phyloP scores from a whole-genome alignment of 1,140 invertebrate species.

The Ooceraea biroi region DNA sequence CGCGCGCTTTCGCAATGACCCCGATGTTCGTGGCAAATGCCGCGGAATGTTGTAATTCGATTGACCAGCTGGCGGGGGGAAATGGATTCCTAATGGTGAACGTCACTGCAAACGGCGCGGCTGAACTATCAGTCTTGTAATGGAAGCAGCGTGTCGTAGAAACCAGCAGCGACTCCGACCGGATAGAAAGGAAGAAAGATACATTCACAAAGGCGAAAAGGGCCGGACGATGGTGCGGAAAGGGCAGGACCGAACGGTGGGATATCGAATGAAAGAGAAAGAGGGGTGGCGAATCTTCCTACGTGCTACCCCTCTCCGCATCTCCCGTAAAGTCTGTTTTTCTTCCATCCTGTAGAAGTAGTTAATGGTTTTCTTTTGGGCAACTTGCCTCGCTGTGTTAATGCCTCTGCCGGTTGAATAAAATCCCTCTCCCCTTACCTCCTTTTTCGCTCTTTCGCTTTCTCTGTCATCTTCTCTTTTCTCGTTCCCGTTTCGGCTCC shows the following conservation, averaged over 20 bases:
- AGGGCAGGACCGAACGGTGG: not conserved
- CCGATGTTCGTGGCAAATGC: slow-evolving; percentile 61
- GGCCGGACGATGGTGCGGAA: not conserved
- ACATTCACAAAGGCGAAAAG: slow-evolving; percentile 38
- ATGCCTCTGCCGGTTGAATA: slow-evolving; percentile 79
- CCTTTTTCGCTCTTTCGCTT: slow-evolving; percentile 34
- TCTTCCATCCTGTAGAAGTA: slow-evolving; percentile 81
- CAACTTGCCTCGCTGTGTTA: slow-evolving; percentile 74
- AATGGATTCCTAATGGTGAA: slow-evolving; percentile 81
- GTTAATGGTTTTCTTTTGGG: slow-evolving; percentile 85
- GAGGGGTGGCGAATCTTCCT: slow-evolving; percentile 68
- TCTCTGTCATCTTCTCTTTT: not conserved
- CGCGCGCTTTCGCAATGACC: slow-evolving; percentile 46
- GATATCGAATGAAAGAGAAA: slow-evolving; percentile 30
- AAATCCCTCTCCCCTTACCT: slow-evolving; percentile 66
- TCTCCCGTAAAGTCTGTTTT: slow-evolving; percentile 80
- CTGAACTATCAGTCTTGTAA: slow-evolving; percentile 83
- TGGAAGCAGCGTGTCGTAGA: slow-evolving; percentile 78
- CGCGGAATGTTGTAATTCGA: slow-evolving; percentile 60
- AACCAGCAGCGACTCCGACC: slow-evolving; percentile 51
- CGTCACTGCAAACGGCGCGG: slow-evolving; percentile 46
- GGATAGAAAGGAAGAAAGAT: slow-evolving; percentile 62
- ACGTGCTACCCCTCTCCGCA: slow-evolving; percentile 68
- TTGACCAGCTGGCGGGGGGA: slow-evolving; percentile 57
- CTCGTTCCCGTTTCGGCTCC: slow-evolving; percentile 14